Conservation (phyloP, 2,888 invertebrate genomes). For the Andrena fulva region DNA sequence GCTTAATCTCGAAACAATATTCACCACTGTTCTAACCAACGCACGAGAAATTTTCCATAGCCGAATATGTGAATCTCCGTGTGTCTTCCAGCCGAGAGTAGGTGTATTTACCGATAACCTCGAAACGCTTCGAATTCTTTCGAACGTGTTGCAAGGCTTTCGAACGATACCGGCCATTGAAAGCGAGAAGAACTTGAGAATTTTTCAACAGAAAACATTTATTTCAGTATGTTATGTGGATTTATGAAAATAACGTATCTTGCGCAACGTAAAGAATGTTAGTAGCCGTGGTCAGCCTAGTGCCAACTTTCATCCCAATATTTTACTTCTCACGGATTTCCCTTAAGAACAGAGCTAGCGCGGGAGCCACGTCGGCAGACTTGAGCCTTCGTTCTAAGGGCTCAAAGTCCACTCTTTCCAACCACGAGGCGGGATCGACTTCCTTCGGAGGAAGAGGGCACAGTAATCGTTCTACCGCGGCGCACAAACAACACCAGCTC, state of each 20-base stretch:
- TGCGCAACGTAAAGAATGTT: neutral
- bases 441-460: constrained; percentile 87
- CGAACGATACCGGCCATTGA: no score
- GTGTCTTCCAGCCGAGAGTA: no score
- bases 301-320: neutral
- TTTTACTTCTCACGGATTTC: constrained; percentile 69
- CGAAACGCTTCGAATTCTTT: no score
- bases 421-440: constrained; percentile 87
- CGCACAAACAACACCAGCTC: constrained; percentile 92
- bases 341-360: constrained; percentile 73
- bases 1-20: no score
- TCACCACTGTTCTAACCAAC: no score
- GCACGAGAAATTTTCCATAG: no score
- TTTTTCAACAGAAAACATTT: no score
- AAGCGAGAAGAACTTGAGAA: no score
- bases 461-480: constrained; percentile 90
- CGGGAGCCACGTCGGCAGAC: constrained; percentile 61
- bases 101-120: no score
- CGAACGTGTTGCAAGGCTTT: no score
- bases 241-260: neutral
- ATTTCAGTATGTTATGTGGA: no score
- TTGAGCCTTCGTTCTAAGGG: constrained; percentile 76
- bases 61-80: no score
- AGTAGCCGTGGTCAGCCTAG: neutral
- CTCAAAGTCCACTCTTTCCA: constrained; percentile 80